These are phyloP conservation scores for Palythoa grandiflora DNA, from an alignment of 92 coral and sea anemone genomes.

Conservation along the genomic window DNA sequence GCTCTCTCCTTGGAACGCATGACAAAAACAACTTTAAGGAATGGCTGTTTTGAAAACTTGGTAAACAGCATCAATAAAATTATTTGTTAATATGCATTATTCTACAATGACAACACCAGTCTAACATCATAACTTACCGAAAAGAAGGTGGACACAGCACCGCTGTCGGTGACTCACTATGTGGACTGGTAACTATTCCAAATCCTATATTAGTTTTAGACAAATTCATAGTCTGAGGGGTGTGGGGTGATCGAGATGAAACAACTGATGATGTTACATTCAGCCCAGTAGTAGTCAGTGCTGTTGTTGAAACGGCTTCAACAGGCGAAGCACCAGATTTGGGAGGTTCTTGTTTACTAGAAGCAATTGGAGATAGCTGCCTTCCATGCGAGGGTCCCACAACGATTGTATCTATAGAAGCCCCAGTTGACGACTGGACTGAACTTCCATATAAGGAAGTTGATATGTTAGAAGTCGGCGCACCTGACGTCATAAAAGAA, in stretches of 20 bases:
- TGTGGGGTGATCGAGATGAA: constrained; percentile 64
- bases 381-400: constrained; percentile 76
- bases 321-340: constrained; percentile 53
- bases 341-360: constrained; percentile 76
- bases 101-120: neutral
- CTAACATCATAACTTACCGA: constrained; percentile 58
- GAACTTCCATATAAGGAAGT: constrained; percentile 71
- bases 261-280: constrained; percentile 63
- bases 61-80: neutral
- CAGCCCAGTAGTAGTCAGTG: constrained; percentile 54
- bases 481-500: constrained; percentile 65
- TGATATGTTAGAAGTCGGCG: constrained; percentile 67
- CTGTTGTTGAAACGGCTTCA: constrained; percentile 60
- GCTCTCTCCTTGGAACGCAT: no score
- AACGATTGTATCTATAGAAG: constrained; percentile 75
- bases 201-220: constrained; percentile 90
- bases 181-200: constrained; percentile 76
- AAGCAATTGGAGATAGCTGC: constrained; percentile 88
- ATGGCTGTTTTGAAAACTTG: no score
- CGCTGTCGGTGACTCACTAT: constrained; percentile 80
- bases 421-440: constrained; percentile 71
- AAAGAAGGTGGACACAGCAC: constrained; percentile 75
- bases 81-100: neutral
- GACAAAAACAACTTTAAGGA: no score
- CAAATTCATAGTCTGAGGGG: constrained; percentile 77